These are phyloP conservation scores for Pterocles gutturalis DNA, from an alignment of 2,113 vertebrate genomes.

Conservation along the genomic window DNA sequence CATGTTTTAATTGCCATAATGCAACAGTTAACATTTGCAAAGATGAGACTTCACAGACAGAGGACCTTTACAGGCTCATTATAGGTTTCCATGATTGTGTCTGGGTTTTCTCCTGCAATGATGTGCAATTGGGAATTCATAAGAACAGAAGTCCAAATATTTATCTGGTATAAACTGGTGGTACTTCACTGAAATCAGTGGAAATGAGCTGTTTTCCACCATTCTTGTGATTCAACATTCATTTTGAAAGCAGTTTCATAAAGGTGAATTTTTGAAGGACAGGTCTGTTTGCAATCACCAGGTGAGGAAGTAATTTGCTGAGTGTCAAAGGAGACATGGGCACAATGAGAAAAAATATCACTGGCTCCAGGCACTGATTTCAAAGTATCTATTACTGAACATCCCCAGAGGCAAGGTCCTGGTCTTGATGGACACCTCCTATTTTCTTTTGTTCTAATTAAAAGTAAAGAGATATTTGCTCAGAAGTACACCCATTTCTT, in stretches of 20 bases:
- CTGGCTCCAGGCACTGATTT: neutral
- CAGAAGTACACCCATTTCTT: accelerated
- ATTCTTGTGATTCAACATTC: neutral
- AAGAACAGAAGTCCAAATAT: neutral
- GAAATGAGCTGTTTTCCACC: neutral
- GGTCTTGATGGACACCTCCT: neutral
- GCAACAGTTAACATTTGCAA: neutral
- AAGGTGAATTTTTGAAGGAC: neutral
- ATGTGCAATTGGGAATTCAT: neutral
- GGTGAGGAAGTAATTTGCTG: constrained; percentile 22
- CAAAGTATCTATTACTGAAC: neutral
- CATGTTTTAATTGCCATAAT: neutral
- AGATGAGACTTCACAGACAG: neutral
- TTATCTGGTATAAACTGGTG: neutral
- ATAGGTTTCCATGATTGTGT: neutral
- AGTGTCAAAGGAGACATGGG: neutral
- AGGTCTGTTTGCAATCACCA: neutral
- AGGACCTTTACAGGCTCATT: neutral
- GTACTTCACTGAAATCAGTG: neutral
- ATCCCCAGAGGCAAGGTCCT: neutral
- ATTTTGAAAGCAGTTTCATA: neutral
- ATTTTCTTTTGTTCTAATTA: neutral
- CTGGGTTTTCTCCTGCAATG: neutral
- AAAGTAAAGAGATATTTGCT: neutral
- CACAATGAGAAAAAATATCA: neutral